phyloP scores from a whole-genome alignment of 2,797 vertebrate genomes.

The Paedocypris micromegethes region DNA sequence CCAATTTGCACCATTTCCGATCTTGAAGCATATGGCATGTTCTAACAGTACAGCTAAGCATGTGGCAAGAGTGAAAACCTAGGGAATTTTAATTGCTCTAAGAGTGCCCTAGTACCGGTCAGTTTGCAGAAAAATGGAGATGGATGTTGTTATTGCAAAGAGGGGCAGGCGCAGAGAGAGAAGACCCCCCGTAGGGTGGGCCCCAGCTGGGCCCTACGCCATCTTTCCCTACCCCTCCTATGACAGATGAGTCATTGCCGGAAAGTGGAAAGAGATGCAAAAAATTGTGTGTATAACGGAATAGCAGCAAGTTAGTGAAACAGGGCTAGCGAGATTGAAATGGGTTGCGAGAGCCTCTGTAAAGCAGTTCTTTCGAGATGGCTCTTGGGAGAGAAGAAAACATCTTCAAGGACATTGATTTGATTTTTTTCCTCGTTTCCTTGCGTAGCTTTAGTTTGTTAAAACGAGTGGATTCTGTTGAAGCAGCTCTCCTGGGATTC shows the following conservation, averaged over 20 bases:
- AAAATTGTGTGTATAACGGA: conserved; percentile 6
- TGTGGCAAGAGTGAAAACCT: conserved; percentile 50
- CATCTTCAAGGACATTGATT: conserved; percentile 50
- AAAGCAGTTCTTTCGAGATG: conserved; percentile 23
- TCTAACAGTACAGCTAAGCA: conserved; percentile 49
- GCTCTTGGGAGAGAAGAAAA: conserved; percentile 40
- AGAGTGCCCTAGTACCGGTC: conserved; percentile 46
- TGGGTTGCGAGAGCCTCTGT: conserved; percentile 18
- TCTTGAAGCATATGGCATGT: conserved; percentile 69
- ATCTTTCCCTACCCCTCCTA: conserved; percentile 31
- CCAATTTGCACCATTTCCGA: conserved; percentile 63
- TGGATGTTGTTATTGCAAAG: conserved; percentile 53
- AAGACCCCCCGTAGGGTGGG: conserved; percentile 40
- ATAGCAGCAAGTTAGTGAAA: conserved; percentile 12
- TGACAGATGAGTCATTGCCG: conserved; percentile 49
- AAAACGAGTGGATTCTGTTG: conserved; percentile 39
- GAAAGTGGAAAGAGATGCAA: conserved; percentile 28
- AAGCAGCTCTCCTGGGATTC: conserved; percentile 36
- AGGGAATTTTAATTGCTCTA: conserved; percentile 54
- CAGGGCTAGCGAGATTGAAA: conserved; percentile 15
- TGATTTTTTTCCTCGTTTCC: conserved; percentile 31
- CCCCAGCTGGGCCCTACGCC: conserved; percentile 37
- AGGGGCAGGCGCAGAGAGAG: conserved; percentile 19
- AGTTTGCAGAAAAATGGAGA: conserved; percentile 49
- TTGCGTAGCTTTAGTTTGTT: conserved; percentile 45